Evolutionary conservation across 2,888 invertebrate genomes (phyloP).

Genomic region (Ceraclea dissimilis): DNA sequence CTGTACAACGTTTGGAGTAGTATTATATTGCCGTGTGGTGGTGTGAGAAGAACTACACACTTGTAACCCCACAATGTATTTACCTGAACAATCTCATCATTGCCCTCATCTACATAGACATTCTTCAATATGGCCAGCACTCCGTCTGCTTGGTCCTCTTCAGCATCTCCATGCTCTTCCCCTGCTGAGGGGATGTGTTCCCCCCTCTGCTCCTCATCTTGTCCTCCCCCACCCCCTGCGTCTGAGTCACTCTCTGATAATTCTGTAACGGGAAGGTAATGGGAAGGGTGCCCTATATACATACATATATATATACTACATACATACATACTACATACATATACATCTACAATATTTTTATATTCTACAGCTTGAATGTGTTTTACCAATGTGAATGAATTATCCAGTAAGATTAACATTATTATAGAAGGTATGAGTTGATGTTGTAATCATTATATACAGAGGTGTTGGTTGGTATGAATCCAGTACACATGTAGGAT

Average conservation of each 20-base stretch:
- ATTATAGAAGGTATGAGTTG: no score
- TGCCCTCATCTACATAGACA: constrained; percentile 43
- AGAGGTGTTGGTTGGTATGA: no score
- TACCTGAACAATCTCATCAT: constrained; percentile 48
- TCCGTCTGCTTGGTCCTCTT: constrained; percentile 31
- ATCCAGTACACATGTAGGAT: no score
- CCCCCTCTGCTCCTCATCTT: neutral
- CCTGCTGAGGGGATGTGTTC: constrained; percentile 25
- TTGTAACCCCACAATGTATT: no score
- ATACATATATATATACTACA: neutral
- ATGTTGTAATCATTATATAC: no score
- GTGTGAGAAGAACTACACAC: no score
- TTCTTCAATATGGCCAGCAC: constrained; percentile 34
- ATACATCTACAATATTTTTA: neutral
- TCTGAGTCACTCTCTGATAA: constrained; percentile 36
- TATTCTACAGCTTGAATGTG: neutral
- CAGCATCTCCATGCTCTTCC: neutral
- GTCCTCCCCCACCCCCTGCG: constrained; percentile 27
- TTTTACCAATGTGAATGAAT: no score
- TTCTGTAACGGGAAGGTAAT: constrained; percentile 28
- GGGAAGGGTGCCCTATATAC: constrained; percentile 3
- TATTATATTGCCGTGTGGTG: no score
- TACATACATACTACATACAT: neutral
- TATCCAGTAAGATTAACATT: no score
- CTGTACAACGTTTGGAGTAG: no score